Percentiles rank a stretch among this genome's conserved stretches.
These are phyloP conservation scores for Drosophila nr. fundita DNA, from an alignment of 2,888 invertebrate species.

Conservation along the genomic window DNA sequence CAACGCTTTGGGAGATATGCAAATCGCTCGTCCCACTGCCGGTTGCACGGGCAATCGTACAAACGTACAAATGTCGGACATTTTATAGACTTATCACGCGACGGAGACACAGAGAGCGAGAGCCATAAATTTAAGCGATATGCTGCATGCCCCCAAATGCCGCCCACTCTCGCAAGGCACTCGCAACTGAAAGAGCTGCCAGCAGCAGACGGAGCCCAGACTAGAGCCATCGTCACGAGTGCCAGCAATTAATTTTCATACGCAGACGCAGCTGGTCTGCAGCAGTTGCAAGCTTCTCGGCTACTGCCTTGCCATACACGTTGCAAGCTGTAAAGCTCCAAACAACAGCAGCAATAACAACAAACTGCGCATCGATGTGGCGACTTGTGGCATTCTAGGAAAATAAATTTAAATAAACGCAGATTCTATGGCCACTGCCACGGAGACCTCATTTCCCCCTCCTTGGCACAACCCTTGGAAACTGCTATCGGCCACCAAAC, in stretches of 20 bases:
- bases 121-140: constrained; percentile 76
- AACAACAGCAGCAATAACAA: constrained; percentile 45
- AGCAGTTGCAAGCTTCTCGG: constrained; percentile 28
- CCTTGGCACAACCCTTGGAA: not conserved
- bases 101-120: constrained; percentile 41
- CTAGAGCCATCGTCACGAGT: constrained; percentile 72
- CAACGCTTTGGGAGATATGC: constrained; percentile 58
- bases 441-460: not conserved
- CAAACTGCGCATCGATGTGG: constrained; percentile 79
- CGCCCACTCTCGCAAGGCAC: constrained; percentile 66
- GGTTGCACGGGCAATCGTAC: constrained; percentile 74
- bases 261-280: constrained; percentile 66
- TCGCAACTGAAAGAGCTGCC: constrained; percentile 1
- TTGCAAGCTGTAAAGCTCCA: constrained; percentile 34
- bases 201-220: constrained; percentile 2
- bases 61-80: constrained; percentile 60
- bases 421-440: constrained; percentile 26
- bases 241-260: constrained; percentile 81
- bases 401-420: constrained; percentile 81
- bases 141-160: constrained; percentile 54
- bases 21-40: constrained; percentile 73
- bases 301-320: constrained; percentile 19
- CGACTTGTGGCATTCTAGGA: constrained; percentile 79
- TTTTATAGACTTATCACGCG: constrained; percentile 79
- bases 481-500: not conserved